Conservation (phyloP, 37 sponge, comb jelly and placozoan genomes). For the Mnemiopsis leidyi region DNA sequence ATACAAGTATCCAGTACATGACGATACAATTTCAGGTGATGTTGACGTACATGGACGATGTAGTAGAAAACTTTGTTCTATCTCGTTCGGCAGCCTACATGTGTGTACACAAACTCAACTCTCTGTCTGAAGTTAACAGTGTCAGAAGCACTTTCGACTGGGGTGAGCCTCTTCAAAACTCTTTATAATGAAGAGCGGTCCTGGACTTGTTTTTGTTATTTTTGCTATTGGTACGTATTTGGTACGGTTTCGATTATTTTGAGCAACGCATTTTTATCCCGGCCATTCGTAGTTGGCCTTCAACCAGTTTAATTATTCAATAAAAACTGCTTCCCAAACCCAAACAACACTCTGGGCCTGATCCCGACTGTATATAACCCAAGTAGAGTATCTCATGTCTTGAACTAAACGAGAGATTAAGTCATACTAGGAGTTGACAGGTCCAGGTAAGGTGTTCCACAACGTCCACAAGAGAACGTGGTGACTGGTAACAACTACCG, state of each 20-base stretch:
- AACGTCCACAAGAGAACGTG: background rate
- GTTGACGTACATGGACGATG: conserved; percentile 28
- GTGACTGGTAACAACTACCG: background rate
- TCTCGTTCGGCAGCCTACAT: conserved; percentile 17
- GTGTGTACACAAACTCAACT: background rate
- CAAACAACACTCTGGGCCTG: too few species aligned
- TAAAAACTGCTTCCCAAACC: too few species aligned
- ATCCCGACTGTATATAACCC: background rate
- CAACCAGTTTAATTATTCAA: too few species aligned
- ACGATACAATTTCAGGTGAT: background rate
- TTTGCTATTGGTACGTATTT: too few species aligned
- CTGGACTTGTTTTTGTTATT: too few species aligned
- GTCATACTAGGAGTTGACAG: background rate
- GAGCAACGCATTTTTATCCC: too few species aligned
- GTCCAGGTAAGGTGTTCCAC: background rate
- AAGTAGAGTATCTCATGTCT: background rate
- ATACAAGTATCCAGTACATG: too few species aligned
- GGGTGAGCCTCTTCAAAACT: too few species aligned
- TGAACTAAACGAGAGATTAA: background rate
- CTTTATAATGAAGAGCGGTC: too few species aligned
- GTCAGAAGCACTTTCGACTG: conserved; percentile 22
- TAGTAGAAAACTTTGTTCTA: background rate
- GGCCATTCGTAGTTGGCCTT: too few species aligned
- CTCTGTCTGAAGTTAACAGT: background rate
- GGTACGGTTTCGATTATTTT: too few species aligned